Base-by-base conservation (phyloP, 2,888 invertebrate species). In the Agonum fuliginosum region DNA sequence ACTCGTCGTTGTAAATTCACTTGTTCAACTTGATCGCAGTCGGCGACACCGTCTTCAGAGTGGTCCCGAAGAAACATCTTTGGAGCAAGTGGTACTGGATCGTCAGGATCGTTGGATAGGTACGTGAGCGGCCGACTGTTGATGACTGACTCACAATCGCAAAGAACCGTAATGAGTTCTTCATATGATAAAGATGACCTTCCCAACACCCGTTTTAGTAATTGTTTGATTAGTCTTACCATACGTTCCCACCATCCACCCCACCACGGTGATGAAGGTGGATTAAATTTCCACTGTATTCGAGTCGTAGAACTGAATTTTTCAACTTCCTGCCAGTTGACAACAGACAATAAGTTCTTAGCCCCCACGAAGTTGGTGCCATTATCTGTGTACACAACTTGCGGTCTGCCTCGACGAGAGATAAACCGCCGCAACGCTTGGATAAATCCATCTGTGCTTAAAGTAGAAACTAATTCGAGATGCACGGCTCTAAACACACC, bases 161-260 rank as follows among this genome's bases (percentile, higher is more conserved):
- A 81, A 3, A 85, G 54, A 0, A 83, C 72, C 0, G 83, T 85
- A 12, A 24, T 14, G 70, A 86, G 72, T 58, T 84, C 81, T 41
- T 83, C 83, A 65, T 80, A 80, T 3, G 30, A 73, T 6, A 86
- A 78, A 54, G 81, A 80, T 2, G 82, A 78, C n/a, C n/a, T n/a
- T n/a, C n/a, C n/a, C n/a, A n/a, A n/a, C n/a, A n/a, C n/a, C n/a
- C n/a, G n/a, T n/a, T n/a, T n/a, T n/a, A n/a, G 69, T 12, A 84
- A 74, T n/a, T 78, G 69, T 79, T 87, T 87, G 0, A 85, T 46
- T 2, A 83, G 58, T n/a, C 83, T 80, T 3, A 86, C 80, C 12
- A 87, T 74, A 8, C 85, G 80, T 80, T 87, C 85, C 82, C 84
- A 87, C 79, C 83, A 84, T 27, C 87, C 86, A 71, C 86, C 86